phyloP scores from a whole-genome alignment of 2,797 vertebrate genomes.

The Margarornis squamiger region DNA sequence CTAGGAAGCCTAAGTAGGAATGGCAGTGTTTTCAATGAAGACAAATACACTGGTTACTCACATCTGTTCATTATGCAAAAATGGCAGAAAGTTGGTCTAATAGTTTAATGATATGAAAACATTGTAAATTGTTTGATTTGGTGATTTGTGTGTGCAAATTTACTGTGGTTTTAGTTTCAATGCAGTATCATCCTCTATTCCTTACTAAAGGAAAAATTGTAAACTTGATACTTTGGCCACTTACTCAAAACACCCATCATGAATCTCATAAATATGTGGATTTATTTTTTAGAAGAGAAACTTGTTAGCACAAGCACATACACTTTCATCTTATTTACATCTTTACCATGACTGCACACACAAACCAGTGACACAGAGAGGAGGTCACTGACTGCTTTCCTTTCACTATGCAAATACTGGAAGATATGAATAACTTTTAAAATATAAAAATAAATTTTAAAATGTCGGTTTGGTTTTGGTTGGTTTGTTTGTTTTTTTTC shows the following conservation, averaged over 20 bases:
- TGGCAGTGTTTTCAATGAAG: slow-evolving; percentile 26
- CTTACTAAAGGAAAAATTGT: neutral
- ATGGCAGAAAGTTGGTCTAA: neutral
- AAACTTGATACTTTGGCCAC: neutral
- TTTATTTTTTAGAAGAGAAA: fast-evolving
- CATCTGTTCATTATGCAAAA: slow-evolving; percentile 41
- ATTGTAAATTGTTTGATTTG: neutral
- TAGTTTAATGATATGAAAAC: slow-evolving; percentile 27
- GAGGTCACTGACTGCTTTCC: neutral
- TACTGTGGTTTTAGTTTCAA: neutral
- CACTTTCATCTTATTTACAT: neutral
- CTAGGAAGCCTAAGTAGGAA: slow-evolving; percentile 49
- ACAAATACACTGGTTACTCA: slow-evolving; percentile 33
- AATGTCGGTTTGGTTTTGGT: neutral
- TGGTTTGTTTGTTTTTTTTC: neutral
- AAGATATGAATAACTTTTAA: neutral
- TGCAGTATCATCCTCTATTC: neutral
- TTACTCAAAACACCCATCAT: neutral
- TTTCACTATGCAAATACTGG: neutral
- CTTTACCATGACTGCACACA: neutral
- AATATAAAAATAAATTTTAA: neutral
- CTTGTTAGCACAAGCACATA: neutral
- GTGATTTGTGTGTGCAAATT: neutral
- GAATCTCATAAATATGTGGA: neutral
- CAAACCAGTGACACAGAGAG: neutral